These are phyloP conservation scores for Orestias chungarensis DNA, from an alignment of 2,797 vertebrate species.

Conservation along the genomic window DNA sequence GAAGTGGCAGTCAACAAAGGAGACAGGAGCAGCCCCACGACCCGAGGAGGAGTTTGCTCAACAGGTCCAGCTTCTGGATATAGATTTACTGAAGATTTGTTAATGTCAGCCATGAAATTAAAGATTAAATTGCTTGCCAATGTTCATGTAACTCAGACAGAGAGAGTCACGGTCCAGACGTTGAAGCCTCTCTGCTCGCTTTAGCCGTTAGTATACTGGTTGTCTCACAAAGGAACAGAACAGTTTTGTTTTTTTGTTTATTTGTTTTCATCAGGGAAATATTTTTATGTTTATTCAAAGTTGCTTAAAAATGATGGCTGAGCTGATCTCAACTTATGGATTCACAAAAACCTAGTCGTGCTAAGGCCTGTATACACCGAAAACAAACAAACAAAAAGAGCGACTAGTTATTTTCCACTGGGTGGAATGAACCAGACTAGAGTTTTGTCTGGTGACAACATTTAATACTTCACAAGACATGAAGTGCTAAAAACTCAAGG, in stretches of 20 bases:
- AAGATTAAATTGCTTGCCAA: background rate
- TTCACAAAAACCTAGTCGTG: background rate
- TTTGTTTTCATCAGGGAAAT: background rate
- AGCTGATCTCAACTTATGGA: background rate
- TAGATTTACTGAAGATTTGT: too few species aligned
- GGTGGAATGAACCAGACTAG: background rate
- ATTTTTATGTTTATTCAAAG: background rate
- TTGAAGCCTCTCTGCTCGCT: background rate
- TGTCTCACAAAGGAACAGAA: background rate
- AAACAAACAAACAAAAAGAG: background rate
- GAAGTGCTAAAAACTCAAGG: background rate
- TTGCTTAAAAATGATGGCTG: background rate
- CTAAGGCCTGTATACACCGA: background rate
- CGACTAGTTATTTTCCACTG: background rate
- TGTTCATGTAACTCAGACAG: background rate
- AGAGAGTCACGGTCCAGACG: too few species aligned
- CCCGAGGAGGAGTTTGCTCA: slow-evolving; percentile 50
- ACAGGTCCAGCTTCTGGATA: slow-evolving; percentile 82
- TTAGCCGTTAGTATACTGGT: background rate
- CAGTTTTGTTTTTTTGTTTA: background rate
- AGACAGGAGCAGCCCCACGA: slow-evolving; percentile 59
- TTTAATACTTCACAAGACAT: background rate
- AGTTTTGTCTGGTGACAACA: background rate
- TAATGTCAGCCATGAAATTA: background rate
- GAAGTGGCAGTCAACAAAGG: slow-evolving; percentile 34